Base-by-base conservation (phyloP, 2,113 vertebrate species). In the Apodemus sylvaticus region DNA sequence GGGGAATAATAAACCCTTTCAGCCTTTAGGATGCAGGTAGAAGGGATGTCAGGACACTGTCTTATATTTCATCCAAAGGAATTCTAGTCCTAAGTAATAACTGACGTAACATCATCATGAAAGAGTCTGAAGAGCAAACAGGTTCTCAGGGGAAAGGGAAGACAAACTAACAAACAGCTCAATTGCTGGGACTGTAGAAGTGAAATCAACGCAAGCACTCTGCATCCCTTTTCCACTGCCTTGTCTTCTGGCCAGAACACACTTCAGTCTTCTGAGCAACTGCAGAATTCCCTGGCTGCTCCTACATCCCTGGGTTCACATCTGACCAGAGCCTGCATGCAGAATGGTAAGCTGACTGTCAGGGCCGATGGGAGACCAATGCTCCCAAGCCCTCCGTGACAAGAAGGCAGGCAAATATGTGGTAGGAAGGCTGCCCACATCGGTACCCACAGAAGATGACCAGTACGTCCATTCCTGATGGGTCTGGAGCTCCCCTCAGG, bases 61-160 rank as follows among this genome's bases (percentile, higher is more conserved):
- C 85, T 9, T 83, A 8, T 11, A 91, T 86, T 81, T 60, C 36
- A 68, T 42, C 48, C 29, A 29, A 95, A 62, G 1, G 64, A 39
- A 94, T 62, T 48, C 45, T 55, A 26, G 83, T 26, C 58, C 87
- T 73, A 91, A 94, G 66, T n/a, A 77, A 92, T 60, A 87, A 73
- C 45, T 71, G 82, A 76, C 5, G 26, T 89, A 89, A 90, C 45
- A 36, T 86, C 85, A 79, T 62, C 31, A 26, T 58, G 70, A 93
- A 93, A 66, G 48, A 62, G n/a, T 13, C 53, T 70, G 24, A 55
- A 83, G 53, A 64, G 78, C 79, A 92, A n/a, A 68, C 19, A 71
- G 6, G 45, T n/a, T 71, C 24, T 53, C 17, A 42, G 71, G 9
- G 42, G 92, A 34, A 14, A 36, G 68, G 62, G 45, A 39, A 77